Percentiles rank a stretch among this genome's conserved stretches.
These are phyloP conservation scores for Antechinus stuartii DNA, from an alignment of 2,113 vertebrate genomes.

Conservation along the genomic window DNA sequence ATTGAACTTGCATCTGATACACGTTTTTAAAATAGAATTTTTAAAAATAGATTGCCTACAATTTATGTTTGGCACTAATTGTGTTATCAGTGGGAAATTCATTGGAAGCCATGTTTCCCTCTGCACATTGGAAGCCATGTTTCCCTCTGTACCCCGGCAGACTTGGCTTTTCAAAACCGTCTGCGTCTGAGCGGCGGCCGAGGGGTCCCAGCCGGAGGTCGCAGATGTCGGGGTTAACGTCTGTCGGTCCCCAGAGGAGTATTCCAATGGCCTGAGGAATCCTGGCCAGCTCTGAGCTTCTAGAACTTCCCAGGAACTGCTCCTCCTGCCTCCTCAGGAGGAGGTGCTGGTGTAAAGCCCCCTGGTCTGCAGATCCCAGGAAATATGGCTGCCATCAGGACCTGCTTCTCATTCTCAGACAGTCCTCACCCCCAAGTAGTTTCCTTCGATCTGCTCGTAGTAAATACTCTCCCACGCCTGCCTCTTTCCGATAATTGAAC, in stretches of 20 bases:
- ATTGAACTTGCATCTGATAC: slow-evolving; percentile 52
- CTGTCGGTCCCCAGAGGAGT: neutral
- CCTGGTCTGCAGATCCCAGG: neutral
- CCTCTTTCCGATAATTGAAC: slow-evolving; percentile 77
- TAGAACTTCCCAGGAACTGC: neutral
- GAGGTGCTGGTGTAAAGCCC: neutral
- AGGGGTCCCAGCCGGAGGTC: neutral
- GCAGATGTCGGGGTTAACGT: neutral
- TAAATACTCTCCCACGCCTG: slow-evolving; percentile 72
- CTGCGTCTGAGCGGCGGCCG: fast-evolving
- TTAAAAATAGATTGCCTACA: slow-evolving; percentile 11
- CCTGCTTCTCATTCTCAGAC: slow-evolving; percentile 21
- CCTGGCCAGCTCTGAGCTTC: neutral
- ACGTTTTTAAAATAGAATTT: slow-evolving; percentile 72
- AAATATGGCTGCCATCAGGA: neutral
- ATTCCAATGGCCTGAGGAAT: too few relatives aligned
- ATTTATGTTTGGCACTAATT: neutral
- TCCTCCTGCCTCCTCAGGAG: too few relatives aligned
- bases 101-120: neutral
- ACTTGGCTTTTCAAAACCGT: neutral
- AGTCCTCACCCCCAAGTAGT: slow-evolving; percentile 73
- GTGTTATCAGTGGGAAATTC: neutral
- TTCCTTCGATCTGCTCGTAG: slow-evolving; percentile 79
- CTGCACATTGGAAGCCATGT: neutral
- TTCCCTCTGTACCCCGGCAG: neutral